phyloP scores from a whole-genome alignment of 2,113 vertebrate species.

The Neolamprologus ventralis region DNA sequence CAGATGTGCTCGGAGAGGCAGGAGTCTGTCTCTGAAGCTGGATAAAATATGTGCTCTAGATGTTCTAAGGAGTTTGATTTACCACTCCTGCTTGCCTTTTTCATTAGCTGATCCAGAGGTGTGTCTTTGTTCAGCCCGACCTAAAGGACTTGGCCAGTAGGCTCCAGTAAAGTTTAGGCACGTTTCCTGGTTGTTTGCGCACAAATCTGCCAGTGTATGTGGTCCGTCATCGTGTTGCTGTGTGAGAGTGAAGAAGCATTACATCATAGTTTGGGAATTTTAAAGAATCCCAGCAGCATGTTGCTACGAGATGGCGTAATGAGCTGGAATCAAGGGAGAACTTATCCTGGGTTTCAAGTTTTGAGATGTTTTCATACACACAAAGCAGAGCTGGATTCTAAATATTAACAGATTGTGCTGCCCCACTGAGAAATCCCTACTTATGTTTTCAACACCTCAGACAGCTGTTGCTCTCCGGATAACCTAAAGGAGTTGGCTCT shows the following conservation, averaged over 20 bases:
- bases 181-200: background rate
- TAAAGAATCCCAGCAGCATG: background rate
- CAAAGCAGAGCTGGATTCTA: background rate
- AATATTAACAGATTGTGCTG: conserved; percentile 6
- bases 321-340: background rate
- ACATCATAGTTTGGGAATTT: background rate
- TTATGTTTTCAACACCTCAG: background rate
- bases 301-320: background rate
- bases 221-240: background rate
- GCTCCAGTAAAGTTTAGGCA: conserved; percentile 1
- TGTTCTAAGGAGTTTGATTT: conserved; percentile 23
- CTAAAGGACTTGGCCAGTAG: background rate
- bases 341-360: background rate
- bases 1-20: background rate
- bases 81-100: background rate
- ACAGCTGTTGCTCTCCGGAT: background rate
- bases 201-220: background rate
- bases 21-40: background rate
- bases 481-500: background rate
- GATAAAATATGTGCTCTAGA: conserved; percentile 1
- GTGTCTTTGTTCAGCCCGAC: background rate
- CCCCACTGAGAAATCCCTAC: background rate
- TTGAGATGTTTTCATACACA: background rate
- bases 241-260: background rate
- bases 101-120: background rate